phyloP scores from a whole-genome alignment of 1,140 invertebrate species.

The Acromyrmex heyeri region DNA sequence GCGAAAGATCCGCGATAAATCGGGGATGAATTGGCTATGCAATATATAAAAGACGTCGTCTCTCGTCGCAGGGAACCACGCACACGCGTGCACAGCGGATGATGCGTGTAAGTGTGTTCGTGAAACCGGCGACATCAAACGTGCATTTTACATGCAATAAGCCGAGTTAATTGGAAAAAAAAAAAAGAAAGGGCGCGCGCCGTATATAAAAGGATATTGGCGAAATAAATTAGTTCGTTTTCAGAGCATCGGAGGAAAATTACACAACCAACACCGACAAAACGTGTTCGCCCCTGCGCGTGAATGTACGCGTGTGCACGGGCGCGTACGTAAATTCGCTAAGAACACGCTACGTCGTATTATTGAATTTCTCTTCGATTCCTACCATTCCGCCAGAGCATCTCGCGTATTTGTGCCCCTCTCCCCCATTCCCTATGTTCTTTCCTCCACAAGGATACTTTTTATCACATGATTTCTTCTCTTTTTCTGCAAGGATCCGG shows the following conservation, averaged over 20 bases:
- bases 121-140: slow-evolving; percentile 12
- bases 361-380: slow-evolving; percentile 56
- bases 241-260: slow-evolving; percentile 23
- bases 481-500: slow-evolving; percentile 8
- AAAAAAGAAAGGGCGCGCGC: background rate
- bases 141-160: slow-evolving; percentile 44
- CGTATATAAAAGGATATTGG: slow-evolving; percentile 30
- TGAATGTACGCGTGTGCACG: background rate
- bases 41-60: slow-evolving; percentile 27
- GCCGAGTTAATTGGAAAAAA: slow-evolving; percentile 36
- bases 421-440: background rate
- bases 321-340: slow-evolving; percentile 63
- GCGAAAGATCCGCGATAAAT: slow-evolving; percentile 42
- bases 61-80: background rate
- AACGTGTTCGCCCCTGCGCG: background rate
- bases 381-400: slow-evolving; percentile 46
- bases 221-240: slow-evolving; percentile 50
- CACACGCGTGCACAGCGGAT: background rate
- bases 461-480: slow-evolving; percentile 15
- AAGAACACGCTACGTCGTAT: slow-evolving; percentile 63
- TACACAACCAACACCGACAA: slow-evolving; percentile 4
- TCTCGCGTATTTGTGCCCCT: slow-evolving; percentile 56
- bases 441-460: slow-evolving; percentile 8
- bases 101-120: background rate
- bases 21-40: slow-evolving; percentile 53